These are phyloP conservation scores for Acleris emargana DNA, from an alignment of 2,888 invertebrate genomes.

Conservation along the genomic window DNA sequence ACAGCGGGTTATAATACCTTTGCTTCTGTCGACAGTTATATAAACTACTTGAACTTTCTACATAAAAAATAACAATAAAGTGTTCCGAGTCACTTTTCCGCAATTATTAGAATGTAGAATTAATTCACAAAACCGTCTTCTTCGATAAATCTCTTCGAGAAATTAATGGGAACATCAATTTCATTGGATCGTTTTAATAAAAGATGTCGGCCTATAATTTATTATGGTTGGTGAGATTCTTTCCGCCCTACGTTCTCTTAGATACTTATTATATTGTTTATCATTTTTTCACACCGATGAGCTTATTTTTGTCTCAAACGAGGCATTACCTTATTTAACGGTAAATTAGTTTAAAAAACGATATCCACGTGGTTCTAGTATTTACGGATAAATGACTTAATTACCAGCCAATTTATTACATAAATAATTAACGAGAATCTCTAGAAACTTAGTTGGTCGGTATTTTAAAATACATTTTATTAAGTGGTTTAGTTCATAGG, in stretches of 20 bases:
- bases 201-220: conserved; percentile 48
- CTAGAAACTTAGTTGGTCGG: too few relatives aligned
- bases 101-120: conserved; percentile 51
- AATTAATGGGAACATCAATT: conserved; percentile 56
- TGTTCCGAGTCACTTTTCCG: conserved; percentile 6
- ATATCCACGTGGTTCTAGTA: too few relatives aligned
- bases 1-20: too few relatives aligned
- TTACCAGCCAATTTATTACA: too few relatives aligned
- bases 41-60: background rate
- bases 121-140: conserved; percentile 52
- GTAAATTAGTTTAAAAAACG: too few relatives aligned
- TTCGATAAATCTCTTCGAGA: conserved; percentile 51
- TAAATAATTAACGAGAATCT: too few relatives aligned
- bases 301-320: too few relatives aligned
- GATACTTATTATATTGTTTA: background rate
- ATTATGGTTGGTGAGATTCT: conserved; percentile 47
- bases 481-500: too few relatives aligned
- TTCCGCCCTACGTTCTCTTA: conserved; percentile 31
- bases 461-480: too few relatives aligned
- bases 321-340: too few relatives aligned
- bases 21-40: too few relatives aligned
- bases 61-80: background rate
- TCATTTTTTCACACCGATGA: background rate
- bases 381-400: too few relatives aligned
- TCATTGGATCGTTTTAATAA: conserved; percentile 54